These are phyloP conservation scores for Temnothorax curvispinosus DNA, from an alignment of 1,140 invertebrate species.

Conservation along the genomic window DNA sequence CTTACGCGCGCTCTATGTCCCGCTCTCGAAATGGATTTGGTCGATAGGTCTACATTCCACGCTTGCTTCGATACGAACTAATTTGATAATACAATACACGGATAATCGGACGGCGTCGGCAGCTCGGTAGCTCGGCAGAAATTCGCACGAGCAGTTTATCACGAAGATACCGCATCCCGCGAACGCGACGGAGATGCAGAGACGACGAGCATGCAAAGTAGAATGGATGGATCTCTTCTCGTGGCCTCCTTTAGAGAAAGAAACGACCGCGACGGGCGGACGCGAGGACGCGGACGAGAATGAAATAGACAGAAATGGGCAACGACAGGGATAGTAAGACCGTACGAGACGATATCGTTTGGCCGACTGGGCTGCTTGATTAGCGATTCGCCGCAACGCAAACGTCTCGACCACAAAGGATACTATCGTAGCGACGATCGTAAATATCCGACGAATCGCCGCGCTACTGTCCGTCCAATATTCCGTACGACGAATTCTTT, in stretches of 20 bases:
- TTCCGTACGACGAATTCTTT: conserved; percentile 34
- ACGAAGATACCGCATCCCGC: neutral
- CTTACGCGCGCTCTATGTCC: conserved; percentile 23
- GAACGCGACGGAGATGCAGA: neutral
- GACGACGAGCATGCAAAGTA: neutral
- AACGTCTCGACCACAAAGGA: conserved; percentile 43
- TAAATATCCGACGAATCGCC: conserved; percentile 59
- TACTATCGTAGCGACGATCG: conserved; percentile 59
- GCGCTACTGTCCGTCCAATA: conserved; percentile 12
- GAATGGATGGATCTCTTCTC: neutral
- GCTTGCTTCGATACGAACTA: conserved; percentile 39
- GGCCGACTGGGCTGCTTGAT: conserved; percentile 65
- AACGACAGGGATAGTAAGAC: conserved; percentile 38
- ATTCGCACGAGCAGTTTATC: conserved; percentile 18
- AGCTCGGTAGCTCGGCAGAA: neutral
- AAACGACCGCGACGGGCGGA: neutral
- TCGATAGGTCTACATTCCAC: conserved; percentile 72
- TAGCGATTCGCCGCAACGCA: conserved; percentile 71
- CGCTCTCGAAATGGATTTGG: conserved; percentile 61
- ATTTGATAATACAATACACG: conserved; percentile 68
- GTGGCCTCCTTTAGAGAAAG: conserved; percentile 35
- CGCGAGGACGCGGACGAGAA: conserved; percentile 11
- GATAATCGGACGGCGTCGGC: conserved; percentile 41
- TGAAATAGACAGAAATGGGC: conserved; percentile 16
- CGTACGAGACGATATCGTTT: conserved; percentile 62